These are phyloP conservation scores for Drosophila rellima DNA, from an alignment of 2,888 invertebrate species.

Conservation along the genomic window DNA sequence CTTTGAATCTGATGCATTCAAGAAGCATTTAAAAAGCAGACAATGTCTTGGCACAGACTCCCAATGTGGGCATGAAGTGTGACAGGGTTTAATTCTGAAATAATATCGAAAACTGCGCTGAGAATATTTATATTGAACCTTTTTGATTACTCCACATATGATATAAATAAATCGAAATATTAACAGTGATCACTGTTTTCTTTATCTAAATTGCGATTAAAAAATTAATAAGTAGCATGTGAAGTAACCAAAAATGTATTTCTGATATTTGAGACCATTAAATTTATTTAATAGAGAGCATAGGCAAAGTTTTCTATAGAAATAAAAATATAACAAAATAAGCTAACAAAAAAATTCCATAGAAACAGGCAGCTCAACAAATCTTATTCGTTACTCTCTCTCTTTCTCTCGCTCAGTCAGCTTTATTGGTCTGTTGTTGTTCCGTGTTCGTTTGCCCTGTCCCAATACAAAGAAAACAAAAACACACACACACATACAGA, in stretches of 20 bases:
- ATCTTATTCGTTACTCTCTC: neutral
- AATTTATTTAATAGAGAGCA: too few species aligned
- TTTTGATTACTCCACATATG: too few species aligned
- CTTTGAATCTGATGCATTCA: neutral
- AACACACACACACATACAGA: conserved; percentile 3
- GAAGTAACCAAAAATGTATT: too few species aligned
- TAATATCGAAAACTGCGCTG: neutral
- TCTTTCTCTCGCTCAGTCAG: too few species aligned
- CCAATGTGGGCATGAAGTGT: neutral
- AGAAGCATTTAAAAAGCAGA: conserved; percentile 3
- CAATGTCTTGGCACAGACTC: neutral
- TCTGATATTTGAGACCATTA: too few species aligned
- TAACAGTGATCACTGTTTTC: too few species aligned
- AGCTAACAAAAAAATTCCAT: neutral
- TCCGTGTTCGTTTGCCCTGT: conserved; percentile 21
- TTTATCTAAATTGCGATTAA: too few species aligned
- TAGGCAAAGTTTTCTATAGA: neutral
- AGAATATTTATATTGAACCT: neutral
- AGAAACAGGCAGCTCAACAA: neutral
- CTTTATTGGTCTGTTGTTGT: conserved; percentile 5
- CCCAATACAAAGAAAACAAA: conserved; percentile 19
- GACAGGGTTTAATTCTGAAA: neutral
- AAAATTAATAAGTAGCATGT: too few species aligned
- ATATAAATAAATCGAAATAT: too few species aligned
- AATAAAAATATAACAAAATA: neutral